phyloP scores from a whole-genome alignment of 2,888 invertebrate species.

The Lasius fuliginosus region DNA sequence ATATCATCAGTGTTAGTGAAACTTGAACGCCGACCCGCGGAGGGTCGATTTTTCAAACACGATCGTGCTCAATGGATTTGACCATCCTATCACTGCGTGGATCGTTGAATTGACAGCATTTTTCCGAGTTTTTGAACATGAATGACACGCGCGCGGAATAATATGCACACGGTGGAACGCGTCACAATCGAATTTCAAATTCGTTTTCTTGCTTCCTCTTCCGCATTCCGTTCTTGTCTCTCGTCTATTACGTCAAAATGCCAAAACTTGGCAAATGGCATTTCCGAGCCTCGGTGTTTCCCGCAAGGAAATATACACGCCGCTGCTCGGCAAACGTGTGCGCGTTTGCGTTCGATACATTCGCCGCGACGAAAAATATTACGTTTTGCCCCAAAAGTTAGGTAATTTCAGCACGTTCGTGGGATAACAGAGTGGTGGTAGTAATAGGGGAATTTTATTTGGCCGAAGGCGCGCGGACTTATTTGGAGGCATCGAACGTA shows the following conservation, averaged over 20 bases:
- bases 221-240: not conserved
- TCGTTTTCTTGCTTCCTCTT: not conserved
- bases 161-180: slow-evolving; percentile 18
- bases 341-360: slow-evolving; percentile 22
- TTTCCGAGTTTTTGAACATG: slow-evolving; percentile 16
- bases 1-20: slow-evolving; percentile 36
- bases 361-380: slow-evolving; percentile 55
- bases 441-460: slow-evolving; percentile 66
- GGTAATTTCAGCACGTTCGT: slow-evolving; percentile 13
- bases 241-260: not conserved
- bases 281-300: not conserved
- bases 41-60: slow-evolving; percentile 33
- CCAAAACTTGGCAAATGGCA: slow-evolving; percentile 7
- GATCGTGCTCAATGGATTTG: slow-evolving; percentile 41
- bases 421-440: not conserved
- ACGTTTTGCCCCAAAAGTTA: slow-evolving; percentile 39
- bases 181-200: slow-evolving; percentile 22
- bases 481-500: slow-evolving; percentile 66
- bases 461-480: slow-evolving; percentile 50
- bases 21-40: slow-evolving; percentile 33
- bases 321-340: not conserved
- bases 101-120: slow-evolving; percentile 40
- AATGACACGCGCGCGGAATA: slow-evolving; percentile 35
- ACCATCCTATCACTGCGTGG: not conserved
- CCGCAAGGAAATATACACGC: slow-evolving; percentile 13